Evolutionary conservation across 2,797 vertebrate genomes (phyloP).

Genomic region (Stomatorhinus walkeri): DNA sequence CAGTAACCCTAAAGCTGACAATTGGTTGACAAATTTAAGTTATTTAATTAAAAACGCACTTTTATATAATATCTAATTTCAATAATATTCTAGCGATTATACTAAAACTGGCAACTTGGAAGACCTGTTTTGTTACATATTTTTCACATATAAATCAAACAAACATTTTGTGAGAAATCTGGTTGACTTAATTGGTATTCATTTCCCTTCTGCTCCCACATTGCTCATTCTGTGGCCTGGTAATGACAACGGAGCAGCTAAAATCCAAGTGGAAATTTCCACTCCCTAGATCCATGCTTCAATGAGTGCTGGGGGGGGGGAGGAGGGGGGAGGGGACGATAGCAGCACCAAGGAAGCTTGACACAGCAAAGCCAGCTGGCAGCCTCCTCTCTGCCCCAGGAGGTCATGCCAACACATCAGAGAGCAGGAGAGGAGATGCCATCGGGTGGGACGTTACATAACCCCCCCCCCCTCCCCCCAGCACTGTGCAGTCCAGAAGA

Average conservation of each 20-base stretch:
- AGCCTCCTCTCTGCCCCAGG: conserved; percentile 26
- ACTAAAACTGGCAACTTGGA: not conserved
- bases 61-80: not conserved
- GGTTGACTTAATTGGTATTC: conserved; percentile 4
- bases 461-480: not conserved
- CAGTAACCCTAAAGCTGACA: not conserved
- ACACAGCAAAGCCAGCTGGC: conserved; percentile 34
- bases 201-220: conserved; percentile 1
- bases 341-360: conserved; percentile 17
- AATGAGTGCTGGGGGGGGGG: conserved; percentile 22
- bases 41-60: not conserved
- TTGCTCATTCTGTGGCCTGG: conserved; percentile 16
- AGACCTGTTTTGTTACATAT: not conserved
- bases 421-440: conserved; percentile 19
- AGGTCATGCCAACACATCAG: conserved; percentile 32
- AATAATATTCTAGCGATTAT: not conserved
- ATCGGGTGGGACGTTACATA: conserved; percentile 6
- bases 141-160: not conserved
- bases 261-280: conserved; percentile 40
- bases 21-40: not conserved
- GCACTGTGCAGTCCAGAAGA: not conserved
- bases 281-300: conserved; percentile 19
- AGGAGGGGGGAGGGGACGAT: not conserved
- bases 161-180: not conserved
- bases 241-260: conserved; percentile 26